A percentile compares a stretch with the other conserved stretches of the same genome.
phyloP scores from a whole-genome alignment of 2,113 vertebrate genomes.

The Gymnocephalus cernua region DNA sequence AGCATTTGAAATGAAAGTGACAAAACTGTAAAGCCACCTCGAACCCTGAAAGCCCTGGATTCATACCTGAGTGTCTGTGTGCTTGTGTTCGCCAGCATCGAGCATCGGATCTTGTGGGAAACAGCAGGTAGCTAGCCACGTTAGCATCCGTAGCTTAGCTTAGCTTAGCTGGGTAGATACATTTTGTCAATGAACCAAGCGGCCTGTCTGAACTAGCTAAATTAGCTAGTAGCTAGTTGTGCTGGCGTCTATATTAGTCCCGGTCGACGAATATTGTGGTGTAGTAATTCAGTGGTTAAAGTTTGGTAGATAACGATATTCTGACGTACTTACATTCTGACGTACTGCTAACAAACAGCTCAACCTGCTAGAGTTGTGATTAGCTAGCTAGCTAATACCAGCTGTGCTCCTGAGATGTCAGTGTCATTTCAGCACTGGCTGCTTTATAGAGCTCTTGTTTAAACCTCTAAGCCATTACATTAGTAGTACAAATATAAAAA shows the following conservation, averaged over 20 bases:
- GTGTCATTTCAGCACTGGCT: not conserved
- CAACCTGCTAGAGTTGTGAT: not conserved
- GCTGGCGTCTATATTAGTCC: not conserved
- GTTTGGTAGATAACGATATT: not conserved
- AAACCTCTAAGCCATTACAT: not conserved
- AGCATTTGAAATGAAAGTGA: conserved; percentile 37
- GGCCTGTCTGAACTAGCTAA: conserved; percentile 11
- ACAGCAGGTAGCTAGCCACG: conserved; percentile 50
- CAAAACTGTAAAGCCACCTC: not conserved
- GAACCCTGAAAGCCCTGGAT: not conserved
- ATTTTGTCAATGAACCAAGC: not conserved
- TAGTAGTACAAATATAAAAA: not conserved
- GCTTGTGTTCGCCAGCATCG: conserved; percentile 7
- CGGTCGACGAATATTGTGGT: not conserved
- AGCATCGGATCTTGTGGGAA: conserved; percentile 14
- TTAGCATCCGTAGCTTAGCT: conserved; percentile 66
- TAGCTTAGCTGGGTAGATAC: conserved; percentile 23
- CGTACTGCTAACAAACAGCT: not conserved
- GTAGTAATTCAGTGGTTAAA: not conserved
- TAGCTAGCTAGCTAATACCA: not conserved
- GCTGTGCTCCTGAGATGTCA: not conserved
- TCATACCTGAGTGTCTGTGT: not conserved
- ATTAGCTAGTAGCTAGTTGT: not conserved
- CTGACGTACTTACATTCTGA: not conserved
- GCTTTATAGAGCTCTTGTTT: not conserved